A percentile compares a stretch with the other conserved stretches of the same genome.
Evolutionary conservation across 1,140 invertebrate species (phyloP).

Genomic region (Notospermus geniculatus): DNA sequence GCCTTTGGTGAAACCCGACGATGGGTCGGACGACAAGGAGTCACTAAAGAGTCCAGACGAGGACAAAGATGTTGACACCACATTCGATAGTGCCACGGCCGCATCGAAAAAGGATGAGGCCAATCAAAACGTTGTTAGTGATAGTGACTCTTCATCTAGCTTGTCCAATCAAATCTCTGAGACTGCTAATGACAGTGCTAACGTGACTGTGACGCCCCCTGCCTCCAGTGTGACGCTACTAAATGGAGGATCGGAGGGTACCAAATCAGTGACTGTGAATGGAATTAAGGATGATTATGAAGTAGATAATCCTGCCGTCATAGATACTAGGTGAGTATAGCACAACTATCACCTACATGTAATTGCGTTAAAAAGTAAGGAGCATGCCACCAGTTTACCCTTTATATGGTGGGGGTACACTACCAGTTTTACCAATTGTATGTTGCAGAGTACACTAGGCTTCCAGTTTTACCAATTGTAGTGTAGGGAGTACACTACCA

Average conservation of each 20-base stretch:
- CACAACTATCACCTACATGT: too few relatives aligned
- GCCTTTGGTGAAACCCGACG: background rate
- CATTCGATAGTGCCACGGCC: background rate
- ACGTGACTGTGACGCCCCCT: background rate
- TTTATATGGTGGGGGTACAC: too few relatives aligned
- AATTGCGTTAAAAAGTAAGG: too few relatives aligned
- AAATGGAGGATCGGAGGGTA: background rate
- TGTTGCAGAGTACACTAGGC: too few relatives aligned
- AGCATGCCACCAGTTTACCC: too few relatives aligned
- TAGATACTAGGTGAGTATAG: slow-evolving; percentile 35
- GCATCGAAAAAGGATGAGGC: background rate
- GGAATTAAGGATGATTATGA: slow-evolving; percentile 5
- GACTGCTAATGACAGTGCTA: background rate
- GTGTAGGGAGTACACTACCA: too few relatives aligned
- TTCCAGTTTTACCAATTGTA: too few relatives aligned
- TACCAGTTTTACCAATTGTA: too few relatives aligned
- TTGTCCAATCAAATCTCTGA: slow-evolving; percentile 1
- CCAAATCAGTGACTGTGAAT: slow-evolving; percentile 5
- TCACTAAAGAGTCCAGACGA: slow-evolving; percentile 2
- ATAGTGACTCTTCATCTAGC: background rate
- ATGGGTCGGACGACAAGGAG: background rate
- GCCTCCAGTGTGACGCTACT: too few relatives aligned
- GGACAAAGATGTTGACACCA: slow-evolving; percentile 10
- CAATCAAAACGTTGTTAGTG: background rate
- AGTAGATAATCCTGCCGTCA: slow-evolving; percentile 22